phyloP scores from a whole-genome alignment of 37 sponge, comb jelly and placozoan genomes.

The Aplysina aerophoba region DNA sequence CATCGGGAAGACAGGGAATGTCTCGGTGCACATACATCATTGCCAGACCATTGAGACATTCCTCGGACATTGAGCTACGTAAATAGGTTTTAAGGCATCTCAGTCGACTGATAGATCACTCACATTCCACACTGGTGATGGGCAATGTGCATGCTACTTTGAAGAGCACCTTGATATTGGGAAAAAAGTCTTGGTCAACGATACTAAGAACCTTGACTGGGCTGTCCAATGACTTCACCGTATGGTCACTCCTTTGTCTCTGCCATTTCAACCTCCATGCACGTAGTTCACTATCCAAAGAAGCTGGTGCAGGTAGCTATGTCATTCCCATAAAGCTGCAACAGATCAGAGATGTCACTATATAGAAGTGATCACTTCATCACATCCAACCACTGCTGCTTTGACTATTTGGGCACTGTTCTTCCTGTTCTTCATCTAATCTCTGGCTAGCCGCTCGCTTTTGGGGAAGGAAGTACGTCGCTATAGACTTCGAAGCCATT shows the following conservation, averaged over 20 bases:
- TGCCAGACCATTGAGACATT: too few species aligned
- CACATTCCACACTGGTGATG: too few species aligned
- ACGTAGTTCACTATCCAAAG: not conserved
- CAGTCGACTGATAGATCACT: too few species aligned
- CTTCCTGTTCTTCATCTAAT: constrained; percentile 45
- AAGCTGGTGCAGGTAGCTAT: not conserved
- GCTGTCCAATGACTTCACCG: not conserved
- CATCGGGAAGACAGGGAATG: too few species aligned
- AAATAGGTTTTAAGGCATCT: too few species aligned
- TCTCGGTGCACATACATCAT: too few species aligned
- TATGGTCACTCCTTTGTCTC: not conserved
- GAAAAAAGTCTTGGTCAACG: constrained; percentile 55
- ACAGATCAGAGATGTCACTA: constrained; percentile 33
- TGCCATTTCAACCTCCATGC: not conserved
- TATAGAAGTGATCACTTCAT: constrained; percentile 18
- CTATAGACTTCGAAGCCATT: too few species aligned
- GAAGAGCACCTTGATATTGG: constrained; percentile 51
- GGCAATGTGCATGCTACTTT: constrained; percentile 55
- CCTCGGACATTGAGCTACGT: too few species aligned
- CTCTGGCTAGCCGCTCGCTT: too few species aligned
- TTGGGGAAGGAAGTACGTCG: too few species aligned
- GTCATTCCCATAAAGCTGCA: constrained; percentile 47
- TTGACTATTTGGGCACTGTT: too few species aligned
- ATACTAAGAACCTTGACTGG: constrained; percentile 38
- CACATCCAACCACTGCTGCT: too few species aligned